Conservation (phyloP, 1,140 invertebrate species). For the Chionoecetes opilio region DNA sequence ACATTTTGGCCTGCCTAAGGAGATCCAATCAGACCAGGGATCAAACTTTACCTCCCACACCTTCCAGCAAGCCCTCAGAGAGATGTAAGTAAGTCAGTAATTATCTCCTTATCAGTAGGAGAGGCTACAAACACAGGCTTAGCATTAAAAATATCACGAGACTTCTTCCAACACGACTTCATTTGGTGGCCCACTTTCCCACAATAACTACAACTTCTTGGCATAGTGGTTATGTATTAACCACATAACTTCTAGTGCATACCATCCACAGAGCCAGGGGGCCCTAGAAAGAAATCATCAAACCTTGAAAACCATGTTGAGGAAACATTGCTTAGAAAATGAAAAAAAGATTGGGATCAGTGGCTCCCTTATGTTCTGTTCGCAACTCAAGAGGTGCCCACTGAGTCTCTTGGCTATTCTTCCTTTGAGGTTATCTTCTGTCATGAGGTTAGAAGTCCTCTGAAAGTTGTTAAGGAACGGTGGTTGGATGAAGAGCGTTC, state of each 20-base stretch:
- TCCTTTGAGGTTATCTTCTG: neutral
- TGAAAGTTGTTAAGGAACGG: neutral
- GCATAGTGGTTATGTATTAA: no score
- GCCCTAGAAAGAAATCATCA: slow-evolving; percentile 33
- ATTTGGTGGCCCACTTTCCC: no score
- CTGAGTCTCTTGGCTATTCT: neutral
- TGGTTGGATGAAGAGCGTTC: neutral
- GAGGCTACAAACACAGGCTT: no score
- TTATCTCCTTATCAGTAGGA: no score
- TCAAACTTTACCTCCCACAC: slow-evolving; percentile 24
- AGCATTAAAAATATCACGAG: no score
- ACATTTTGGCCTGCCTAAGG: slow-evolving; percentile 35
- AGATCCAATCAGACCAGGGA: slow-evolving; percentile 51
- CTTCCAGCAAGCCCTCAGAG: neutral
- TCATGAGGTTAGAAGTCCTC: slow-evolving; percentile 19
- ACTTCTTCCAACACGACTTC: no score
- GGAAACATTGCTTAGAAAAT: neutral
- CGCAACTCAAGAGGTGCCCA: neutral
- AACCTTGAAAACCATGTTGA: neutral
- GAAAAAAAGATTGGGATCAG: neutral
- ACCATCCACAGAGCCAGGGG: slow-evolving; percentile 39
- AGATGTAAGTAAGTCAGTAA: no score
- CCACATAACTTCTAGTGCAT: neutral
- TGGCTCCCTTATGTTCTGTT: no score
- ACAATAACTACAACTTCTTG: no score